A percentile compares a stretch with the other conserved stretches of the same genome.
Conservation (phyloP, 2,113 vertebrate genomes). For the Pholis gunnellus region DNA sequence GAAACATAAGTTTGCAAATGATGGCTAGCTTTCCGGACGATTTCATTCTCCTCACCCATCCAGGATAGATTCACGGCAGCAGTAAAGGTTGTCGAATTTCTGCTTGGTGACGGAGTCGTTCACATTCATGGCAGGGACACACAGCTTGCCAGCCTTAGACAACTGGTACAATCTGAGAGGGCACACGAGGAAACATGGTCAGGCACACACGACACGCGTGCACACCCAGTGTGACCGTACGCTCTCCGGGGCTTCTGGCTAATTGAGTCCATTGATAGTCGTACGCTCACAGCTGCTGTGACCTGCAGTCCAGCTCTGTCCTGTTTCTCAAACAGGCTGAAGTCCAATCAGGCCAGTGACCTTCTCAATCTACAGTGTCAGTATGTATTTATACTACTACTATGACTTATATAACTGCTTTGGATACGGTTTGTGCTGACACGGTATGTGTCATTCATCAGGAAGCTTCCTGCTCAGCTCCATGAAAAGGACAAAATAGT, state of each 20-base stretch:
- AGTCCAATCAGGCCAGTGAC: conserved; percentile 26
- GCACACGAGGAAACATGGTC: conserved; percentile 38
- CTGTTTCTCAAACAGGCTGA: conserved; percentile 28
- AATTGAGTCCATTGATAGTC: conserved; percentile 55
- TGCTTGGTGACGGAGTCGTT: conserved; percentile 99
- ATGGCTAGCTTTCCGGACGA: conserved; percentile 38
- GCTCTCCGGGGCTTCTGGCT: conserved; percentile 34
- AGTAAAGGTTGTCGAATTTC: conserved; percentile 99
- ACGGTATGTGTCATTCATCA: conserved; percentile 8
- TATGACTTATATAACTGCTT: conserved; percentile 9
- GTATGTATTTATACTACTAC: conserved; percentile 28
- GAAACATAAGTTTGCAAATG: not conserved
- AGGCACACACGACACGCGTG: conserved; percentile 5
- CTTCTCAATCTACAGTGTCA: conserved; percentile 30
- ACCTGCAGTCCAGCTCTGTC: conserved; percentile 3
- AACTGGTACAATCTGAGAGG: conserved; percentile 94
- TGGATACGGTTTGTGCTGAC: conserved; percentile 11
- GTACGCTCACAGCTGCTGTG: conserved; percentile 21
- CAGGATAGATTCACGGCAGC: conserved; percentile 98
- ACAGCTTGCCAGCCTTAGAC: conserved; percentile 97
- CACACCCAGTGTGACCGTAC: conserved; percentile 15
- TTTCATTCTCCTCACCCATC: conserved; percentile 89
- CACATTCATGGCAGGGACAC: conserved; percentile 98
- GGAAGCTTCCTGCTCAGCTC: conserved; percentile 1
- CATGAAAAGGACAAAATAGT: conserved; percentile 10